Evolutionary conservation across 2,888 invertebrate genomes (phyloP), one percentile per base, ranked within the genome.

Genomic region (Pheosia gnoma): DNA sequence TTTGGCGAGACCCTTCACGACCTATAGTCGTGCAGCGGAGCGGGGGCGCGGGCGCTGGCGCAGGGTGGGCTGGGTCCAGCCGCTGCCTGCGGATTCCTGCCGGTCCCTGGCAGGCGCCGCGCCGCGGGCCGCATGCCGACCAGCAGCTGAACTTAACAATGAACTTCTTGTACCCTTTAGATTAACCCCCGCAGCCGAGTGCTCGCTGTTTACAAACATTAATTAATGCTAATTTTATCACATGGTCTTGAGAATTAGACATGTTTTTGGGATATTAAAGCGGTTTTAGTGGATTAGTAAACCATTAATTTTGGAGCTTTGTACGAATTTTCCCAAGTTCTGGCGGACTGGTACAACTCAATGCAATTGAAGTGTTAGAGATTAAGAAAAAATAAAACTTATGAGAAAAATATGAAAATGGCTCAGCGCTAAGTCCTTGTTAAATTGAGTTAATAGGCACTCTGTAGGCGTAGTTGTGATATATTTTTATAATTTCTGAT

Each of bases 61-160:
- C 64, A 57, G 68, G 59, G 71, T 63, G 66, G 71, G 71, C 66
- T 69, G 75, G 71, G 69, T 80, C 80, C 81, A 80, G 79, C 70
- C 75, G 75, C 80, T 84, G 81, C 84, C 83, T 86, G 84, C 78
- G 75, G 82, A 84, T 86, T 85, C 87, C 80, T 82, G 74, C 72
- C 85, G 84, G 74, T 86, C 80, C 81, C 89, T 89, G 89, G 87
- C 90, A 87, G 80, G 70, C 80, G 77, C 79, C 80, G 70, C 76
- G 69, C 70, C 66, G 71, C 71, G 54, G 68, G 70, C 78, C 75
- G 77, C 85, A 82, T 83, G 83, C 84, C 84, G 84, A 80, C 81
- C 82, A 80, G 78, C 83, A 75, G 67, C 73, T 90, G 89, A 90
- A 88, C 90, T 91, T 90, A 87, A 87, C 91, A 91, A 89, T 91